phyloP scores from a whole-genome alignment of 1,140 invertebrate species.

The Trichogramma pretiosum region DNA sequence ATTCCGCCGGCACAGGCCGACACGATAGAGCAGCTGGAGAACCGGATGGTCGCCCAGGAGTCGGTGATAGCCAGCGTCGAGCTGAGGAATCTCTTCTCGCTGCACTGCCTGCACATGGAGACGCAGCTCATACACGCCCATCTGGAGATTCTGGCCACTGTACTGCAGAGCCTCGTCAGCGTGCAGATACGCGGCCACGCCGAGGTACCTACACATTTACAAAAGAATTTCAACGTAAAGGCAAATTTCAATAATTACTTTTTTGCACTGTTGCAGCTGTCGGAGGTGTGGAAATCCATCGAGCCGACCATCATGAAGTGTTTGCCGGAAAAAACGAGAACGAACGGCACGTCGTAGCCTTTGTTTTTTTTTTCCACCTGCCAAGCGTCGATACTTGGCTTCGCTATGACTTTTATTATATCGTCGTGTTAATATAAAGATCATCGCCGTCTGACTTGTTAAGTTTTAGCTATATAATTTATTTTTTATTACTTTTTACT shows the following conservation, averaged over 20 bases:
- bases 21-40: constrained; percentile 59
- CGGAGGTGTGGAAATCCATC: constrained; percentile 51
- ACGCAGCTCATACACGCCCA: constrained; percentile 63
- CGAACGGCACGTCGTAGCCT: constrained; percentile 39
- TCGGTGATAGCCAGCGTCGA: constrained; percentile 62
- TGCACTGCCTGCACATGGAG: constrained; percentile 66
- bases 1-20: constrained; percentile 51
- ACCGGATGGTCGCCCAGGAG: constrained; percentile 62
- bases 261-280: constrained; percentile 40
- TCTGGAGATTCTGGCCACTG: constrained; percentile 56
- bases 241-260: no score
- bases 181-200: constrained; percentile 54
- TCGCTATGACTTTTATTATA: no score
- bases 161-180: constrained; percentile 53
- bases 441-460: no score
- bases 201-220: constrained; percentile 44
- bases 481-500: no score
- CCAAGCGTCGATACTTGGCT: no score
- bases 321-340: constrained; percentile 42
- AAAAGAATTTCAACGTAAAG: no score
- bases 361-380: no score
- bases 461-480: no score
- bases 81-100: constrained; percentile 58
- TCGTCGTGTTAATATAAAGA: no score
- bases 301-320: constrained; percentile 49